These are phyloP conservation scores for Nipponia nippon DNA, from an alignment of 2,113 vertebrate genomes.

Conservation along the genomic window DNA sequence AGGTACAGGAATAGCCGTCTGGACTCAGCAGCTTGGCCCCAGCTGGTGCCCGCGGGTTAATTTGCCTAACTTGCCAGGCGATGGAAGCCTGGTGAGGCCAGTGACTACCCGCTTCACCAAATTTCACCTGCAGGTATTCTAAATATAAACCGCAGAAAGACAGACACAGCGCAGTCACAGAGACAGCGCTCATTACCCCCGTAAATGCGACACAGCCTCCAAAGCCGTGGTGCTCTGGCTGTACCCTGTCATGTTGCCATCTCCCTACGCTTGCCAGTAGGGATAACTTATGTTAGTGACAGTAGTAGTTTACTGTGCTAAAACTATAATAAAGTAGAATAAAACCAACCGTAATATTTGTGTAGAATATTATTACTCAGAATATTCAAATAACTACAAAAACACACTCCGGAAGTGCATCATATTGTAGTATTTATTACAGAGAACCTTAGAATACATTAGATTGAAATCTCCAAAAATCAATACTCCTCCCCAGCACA, in stretches of 20 bases:
- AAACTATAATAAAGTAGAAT: not conserved
- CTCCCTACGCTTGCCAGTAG: not conserved
- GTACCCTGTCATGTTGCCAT: accelerated
- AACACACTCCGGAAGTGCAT: not conserved
- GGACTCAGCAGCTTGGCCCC: not conserved
- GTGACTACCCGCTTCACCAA: not conserved
- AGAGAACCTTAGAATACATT: not conserved
- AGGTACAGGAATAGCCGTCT: not conserved
- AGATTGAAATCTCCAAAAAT: not conserved
- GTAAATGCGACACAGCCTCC: not conserved
- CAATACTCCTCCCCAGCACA: not conserved
- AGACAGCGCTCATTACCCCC: accelerated
- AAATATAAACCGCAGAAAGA: not conserved
- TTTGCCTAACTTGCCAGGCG: not conserved
- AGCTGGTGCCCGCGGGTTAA: not conserved
- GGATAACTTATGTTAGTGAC: too few relatives aligned
- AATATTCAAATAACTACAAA: not conserved
- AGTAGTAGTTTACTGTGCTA: not conserved
- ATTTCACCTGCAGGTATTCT: not conserved
- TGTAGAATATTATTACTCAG: not conserved
- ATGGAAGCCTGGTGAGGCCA: not conserved
- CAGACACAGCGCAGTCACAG: too few relatives aligned
- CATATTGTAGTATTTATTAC: not conserved
- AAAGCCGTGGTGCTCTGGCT: not conserved
- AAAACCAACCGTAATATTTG: not conserved